A percentile compares a stretch with the other conserved stretches of the same genome.
phyloP scores from a whole-genome alignment of 2,113 vertebrate genomes.

The Platysternon megacephalum region DNA sequence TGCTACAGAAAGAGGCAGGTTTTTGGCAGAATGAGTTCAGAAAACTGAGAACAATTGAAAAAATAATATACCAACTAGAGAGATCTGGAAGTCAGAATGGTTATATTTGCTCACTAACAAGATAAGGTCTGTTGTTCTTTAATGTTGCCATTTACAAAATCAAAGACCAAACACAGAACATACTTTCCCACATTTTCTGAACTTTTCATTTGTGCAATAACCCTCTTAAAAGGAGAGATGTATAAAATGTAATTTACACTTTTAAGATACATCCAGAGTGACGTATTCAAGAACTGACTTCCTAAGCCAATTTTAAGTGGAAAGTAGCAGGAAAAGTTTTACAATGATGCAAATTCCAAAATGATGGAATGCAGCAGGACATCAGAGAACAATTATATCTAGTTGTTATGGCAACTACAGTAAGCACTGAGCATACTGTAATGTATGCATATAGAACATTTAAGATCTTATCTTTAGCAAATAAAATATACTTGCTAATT shows the following conservation, averaged over 20 bases:
- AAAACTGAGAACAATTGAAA: background rate
- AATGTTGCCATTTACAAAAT: background rate
- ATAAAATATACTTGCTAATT: conserved; percentile 45
- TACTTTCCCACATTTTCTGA: background rate
- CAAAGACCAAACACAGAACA: background rate
- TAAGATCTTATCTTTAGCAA: conserved; percentile 29
- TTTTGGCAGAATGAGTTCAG: background rate
- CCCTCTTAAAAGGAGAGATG: conserved; percentile 4
- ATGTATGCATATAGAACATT: conserved; percentile 28
- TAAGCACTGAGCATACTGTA: conserved; percentile 34
- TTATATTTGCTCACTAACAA: background rate
- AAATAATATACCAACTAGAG: background rate
- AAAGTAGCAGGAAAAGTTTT: conserved; percentile 38
- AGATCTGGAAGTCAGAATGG: background rate
- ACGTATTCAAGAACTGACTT: background rate
- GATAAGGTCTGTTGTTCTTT: background rate
- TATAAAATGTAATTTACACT: background rate
- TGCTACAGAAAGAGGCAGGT: background rate
- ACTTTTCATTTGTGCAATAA: conserved; percentile 10
- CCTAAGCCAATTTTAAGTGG: conserved; percentile 48
- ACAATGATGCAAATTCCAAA: conserved; percentile 56
- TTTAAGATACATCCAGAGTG: conserved; percentile 12
- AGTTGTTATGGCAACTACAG: conserved; percentile 77
- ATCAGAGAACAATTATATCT: conserved; percentile 59
- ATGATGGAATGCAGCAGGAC: conserved; percentile 60